Evolutionary conservation across 2,797 vertebrate genomes (phyloP), one percentile per base, ranked within the genome.

Genomic region (Diceros bicornis): DNA sequence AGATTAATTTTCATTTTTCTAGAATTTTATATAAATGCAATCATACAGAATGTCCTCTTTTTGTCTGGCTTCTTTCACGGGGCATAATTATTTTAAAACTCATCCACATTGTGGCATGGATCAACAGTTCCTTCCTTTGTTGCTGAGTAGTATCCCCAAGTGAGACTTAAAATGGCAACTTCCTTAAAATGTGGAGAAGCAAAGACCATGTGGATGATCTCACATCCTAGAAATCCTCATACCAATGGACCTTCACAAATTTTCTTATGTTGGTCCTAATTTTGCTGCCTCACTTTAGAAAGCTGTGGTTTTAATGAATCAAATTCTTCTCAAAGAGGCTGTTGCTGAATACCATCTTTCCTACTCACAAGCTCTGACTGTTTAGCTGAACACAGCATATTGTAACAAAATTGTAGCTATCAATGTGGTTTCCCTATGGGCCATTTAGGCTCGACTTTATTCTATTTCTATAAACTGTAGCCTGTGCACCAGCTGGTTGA

Each of bases 1-100:
- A 71, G 27, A 77, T 47, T 50, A 44, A 62, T 75, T 66, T 87
- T 78, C 10, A 44, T 87, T 87, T 62, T 71, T 55, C 29, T 59
- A 47, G 27, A 71, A 68, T 83, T 87, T 75, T 29, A 93, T 77
- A 61, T 91, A n/a, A 74, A 68, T 88, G 9, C 52, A 82, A 86
- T 55, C 34, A 64, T 27, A 86, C 2, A 66, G 7, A 69, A n/a
- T 57, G 6, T 41, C 18, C 23, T 79, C 59, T 85, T 64, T 94
- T 84, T 74, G 34, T 44, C 32, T 47, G 25, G 20, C 7, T 77
- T 88, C 18, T 94, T 85, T 64, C 14, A 52, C 16, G 47, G 21
- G 13, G 44, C 21, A 41, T 61, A 82, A 89, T 83, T 55, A 68
- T 74, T 89, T 82, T 55, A 59, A 92, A 90, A 88, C 3, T 13